Percentiles rank a stretch among this genome's conserved stretches.
phyloP scores from a whole-genome alignment of 2,113 vertebrate species.

The Pachypanchax playfairii region DNA sequence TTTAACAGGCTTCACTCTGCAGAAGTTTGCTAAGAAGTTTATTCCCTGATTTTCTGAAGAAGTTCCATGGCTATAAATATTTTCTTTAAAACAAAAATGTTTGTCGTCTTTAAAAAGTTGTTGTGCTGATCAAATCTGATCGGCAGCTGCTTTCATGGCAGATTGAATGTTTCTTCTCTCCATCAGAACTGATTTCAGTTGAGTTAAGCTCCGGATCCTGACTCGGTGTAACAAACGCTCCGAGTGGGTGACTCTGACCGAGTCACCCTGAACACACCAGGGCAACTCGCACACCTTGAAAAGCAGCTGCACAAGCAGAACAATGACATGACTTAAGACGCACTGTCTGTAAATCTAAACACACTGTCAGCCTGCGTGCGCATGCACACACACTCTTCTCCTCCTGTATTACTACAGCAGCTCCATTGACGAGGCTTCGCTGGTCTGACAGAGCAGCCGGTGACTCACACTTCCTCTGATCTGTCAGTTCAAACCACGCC shows the following conservation, averaged over 20 bases:
- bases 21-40: too few relatives aligned
- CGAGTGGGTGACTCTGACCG: constrained; percentile 25
- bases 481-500: constrained; percentile 48
- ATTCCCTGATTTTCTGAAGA: too few relatives aligned
- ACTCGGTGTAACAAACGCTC: constrained; percentile 22
- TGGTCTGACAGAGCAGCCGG: constrained; percentile 61
- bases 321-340: constrained; percentile 51
- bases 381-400: constrained; percentile 27
- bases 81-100: too few relatives aligned
- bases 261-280: constrained; percentile 43
- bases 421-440: constrained; percentile 74
- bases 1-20: too few relatives aligned
- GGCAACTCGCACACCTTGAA: constrained; percentile 34
- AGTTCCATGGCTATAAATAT: too few relatives aligned
- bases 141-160: constrained; percentile 3
- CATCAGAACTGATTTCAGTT: not conserved
- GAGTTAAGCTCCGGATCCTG: not conserved
- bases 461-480: constrained; percentile 74
- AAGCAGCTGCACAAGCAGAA: constrained; percentile 31
- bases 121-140: too few relatives aligned
- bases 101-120: not conserved
- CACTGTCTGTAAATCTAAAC: constrained; percentile 42
- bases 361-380: constrained; percentile 34
- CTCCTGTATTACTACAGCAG: constrained; percentile 70
- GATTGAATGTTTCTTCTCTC: constrained; percentile 31